phyloP scores from a whole-genome alignment of 2,888 invertebrate genomes.

The Eumacrocentrus americanus region DNA sequence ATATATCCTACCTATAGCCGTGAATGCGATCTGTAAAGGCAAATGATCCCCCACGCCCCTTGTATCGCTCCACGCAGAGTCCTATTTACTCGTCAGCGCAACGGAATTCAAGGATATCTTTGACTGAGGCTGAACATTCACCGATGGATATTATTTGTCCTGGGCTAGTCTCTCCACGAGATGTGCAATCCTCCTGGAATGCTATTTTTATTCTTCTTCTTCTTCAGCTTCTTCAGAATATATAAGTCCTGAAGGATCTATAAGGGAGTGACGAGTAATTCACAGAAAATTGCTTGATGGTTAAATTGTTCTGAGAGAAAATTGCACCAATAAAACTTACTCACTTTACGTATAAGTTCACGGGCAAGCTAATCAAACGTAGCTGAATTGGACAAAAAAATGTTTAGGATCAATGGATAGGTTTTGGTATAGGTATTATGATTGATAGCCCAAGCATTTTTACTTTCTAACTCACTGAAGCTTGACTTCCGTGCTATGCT shows the following conservation, averaged over 20 bases:
- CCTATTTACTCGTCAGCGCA: not conserved
- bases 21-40: not conserved
- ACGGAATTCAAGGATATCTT: not conserved
- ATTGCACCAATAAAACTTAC: not conserved
- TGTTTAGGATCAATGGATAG: too few relatives aligned
- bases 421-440: too few relatives aligned
- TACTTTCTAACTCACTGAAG: constrained; percentile 10
- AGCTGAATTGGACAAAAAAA: too few relatives aligned
- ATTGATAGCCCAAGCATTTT: constrained; percentile 5
- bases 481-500: not conserved
- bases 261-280: not conserved
- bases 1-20: too few relatives aligned
- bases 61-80: not conserved
- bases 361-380: too few relatives aligned
- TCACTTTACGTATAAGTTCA: too few relatives aligned
- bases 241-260: not conserved
- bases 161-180: not conserved
- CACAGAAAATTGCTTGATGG: not conserved
- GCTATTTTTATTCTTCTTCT: not conserved
- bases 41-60: not conserved
- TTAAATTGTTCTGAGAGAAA: not conserved
- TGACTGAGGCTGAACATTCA: not conserved
- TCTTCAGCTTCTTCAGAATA: too few relatives aligned
- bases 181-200: not conserved
- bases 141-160: not conserved